Base-by-base conservation (phyloP, 2,888 invertebrate genomes). In the Eupelmus urozonus region DNA sequence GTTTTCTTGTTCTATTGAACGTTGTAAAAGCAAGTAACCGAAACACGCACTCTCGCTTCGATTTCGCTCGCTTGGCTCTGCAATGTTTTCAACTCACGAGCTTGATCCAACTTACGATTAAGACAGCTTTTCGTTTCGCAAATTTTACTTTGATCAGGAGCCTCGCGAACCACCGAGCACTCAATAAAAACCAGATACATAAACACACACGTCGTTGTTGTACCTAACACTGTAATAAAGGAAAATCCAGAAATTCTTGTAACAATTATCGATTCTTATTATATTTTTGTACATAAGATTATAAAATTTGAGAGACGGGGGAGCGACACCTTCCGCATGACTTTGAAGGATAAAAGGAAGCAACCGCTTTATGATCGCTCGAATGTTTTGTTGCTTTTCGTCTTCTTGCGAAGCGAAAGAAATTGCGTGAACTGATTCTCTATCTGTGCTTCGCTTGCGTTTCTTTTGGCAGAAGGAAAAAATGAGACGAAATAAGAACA, bases 261-360 rank as follows among this genome's bases (percentile, higher is more conserved):
- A 87, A 87, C 82, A 81, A 86, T 87, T 86, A 86, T 83, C 81
- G 81, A 87, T 87, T 86, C 83, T 87, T 86, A 86, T 87, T 86
- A 88, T 87, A 88, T 88, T 88, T 88, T 88, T 87, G 87, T 88
- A 88, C 85, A 87, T 87, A 81, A 77, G 76, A 63, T 72, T 77
- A 49, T 75, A 55, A 71, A 87, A 85, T 85, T 85, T 83, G 83
- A 84, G 83, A 82, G 84, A 81, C 20, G 16, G 59, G 25, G 66
- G 29, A 34, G 20, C 65, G 23, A 63, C 49, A 42, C 70, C 67
- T n/a, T n/a, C n/a, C n/a, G n/a, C n/a, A n/a, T n/a, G 42, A 45
- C 2, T 25, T 51, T 55, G 16, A 63, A 42, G 53, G 18, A 51
- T 20, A 80, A 77, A 27, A 66, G 11, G 51, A 34, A 73, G 69